A percentile compares a stretch with the other conserved stretches of the same genome.
phyloP scores from a whole-genome alignment of 2,888 invertebrate genomes.

The Rotaria macrura region DNA sequence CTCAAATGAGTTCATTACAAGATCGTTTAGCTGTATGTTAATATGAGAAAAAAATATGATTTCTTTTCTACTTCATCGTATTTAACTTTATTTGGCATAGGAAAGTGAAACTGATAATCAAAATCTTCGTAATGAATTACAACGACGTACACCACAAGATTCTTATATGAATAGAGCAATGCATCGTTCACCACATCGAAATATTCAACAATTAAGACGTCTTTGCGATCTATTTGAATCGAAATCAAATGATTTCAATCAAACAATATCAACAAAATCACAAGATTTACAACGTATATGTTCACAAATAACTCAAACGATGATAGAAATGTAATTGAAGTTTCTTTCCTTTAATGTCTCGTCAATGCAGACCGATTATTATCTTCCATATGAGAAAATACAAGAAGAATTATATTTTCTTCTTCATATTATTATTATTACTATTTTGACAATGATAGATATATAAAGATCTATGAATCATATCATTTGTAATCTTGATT shows the following conservation, averaged over 20 bases:
- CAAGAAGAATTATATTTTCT: too few species aligned
- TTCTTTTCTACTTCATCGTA: background rate
- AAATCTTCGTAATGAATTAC: background rate
- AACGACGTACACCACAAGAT: background rate
- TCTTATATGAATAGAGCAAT: background rate
- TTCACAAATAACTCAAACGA: background rate
- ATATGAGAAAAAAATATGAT: too few species aligned
- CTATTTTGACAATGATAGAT: too few species aligned
- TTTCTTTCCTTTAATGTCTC: background rate
- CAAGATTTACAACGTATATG: constrained; percentile 16
- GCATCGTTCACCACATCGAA: background rate
- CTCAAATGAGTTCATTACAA: background rate
- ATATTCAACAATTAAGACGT: background rate
- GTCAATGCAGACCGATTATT: too few species aligned
- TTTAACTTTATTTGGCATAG: background rate
- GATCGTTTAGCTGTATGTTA: background rate
- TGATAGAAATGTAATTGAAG: background rate
- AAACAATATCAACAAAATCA: background rate
- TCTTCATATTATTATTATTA: too few species aligned
- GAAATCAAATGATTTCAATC: background rate
- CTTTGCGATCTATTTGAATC: background rate
- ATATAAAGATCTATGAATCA: too few species aligned
- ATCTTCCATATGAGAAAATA: too few species aligned
- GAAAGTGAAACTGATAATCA: background rate
- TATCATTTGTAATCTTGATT: background rate